Base-by-base conservation (phyloP, 1,140 invertebrate species). In the Hypsibius dujardini region DNA sequence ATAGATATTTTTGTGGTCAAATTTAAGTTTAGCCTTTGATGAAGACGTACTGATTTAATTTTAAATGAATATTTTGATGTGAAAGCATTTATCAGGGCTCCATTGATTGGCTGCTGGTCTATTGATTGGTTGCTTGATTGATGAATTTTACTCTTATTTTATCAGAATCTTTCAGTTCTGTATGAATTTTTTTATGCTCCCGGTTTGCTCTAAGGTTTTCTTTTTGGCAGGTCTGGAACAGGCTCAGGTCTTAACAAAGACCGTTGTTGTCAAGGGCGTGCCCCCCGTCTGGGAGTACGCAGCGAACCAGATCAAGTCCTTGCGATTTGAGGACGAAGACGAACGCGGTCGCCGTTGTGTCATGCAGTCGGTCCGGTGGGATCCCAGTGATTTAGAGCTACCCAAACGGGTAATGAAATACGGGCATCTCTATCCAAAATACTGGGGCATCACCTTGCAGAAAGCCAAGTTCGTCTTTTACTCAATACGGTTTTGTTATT, bases 191-290 rank as follows among this genome's bases (percentile, higher is more conserved):
- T 28, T 28, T 28, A 28, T 28, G 28, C 28, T 28, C 28, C 28
- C 28, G 28, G 28, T 28, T 28, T 28, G 28, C 28, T 28, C 28
- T 28, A 28, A 28, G 28, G 28, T 28, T 28, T 28, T 28, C 28
- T 28, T 7, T 56, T 12, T 71, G 45, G 14, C 47, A 73, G 73
- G 50, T 69, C 62, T 72, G 70, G 71, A 73, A 67, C 73, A 74
- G 46, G 59, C 69, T 47, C 72, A 72, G 71, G 46, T 72, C 2
- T 40, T 74, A 42, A 74, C 73, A 47, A 74, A 74, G 67, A 73
- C 73, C 40, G 14, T 73, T 12, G 46, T 60, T 12, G 70, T 71
- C 46, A 12, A 70, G 7, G 73, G 72, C 70, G 72, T 73, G n/a
- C 73, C 73, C 1, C 1, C 62, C 7, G 12, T 15, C 3, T 67